Evolutionary conservation across 23 tunicate genomes (phyloP).

Genomic region (Styela clava): DNA sequence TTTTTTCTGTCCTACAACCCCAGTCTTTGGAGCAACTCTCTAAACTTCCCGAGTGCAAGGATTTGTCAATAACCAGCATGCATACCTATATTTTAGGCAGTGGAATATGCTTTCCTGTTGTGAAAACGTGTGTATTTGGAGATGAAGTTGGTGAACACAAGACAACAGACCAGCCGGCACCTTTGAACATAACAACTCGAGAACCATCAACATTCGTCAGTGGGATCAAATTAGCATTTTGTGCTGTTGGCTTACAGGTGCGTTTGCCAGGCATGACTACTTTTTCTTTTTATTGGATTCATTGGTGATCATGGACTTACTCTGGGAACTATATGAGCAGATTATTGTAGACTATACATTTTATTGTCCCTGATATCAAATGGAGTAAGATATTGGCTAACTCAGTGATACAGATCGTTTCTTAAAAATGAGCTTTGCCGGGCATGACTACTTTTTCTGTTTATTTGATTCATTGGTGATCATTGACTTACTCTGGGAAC

Average conservation of each 20-base stretch:
- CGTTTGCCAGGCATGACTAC: neutral
- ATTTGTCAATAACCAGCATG: too few relatives aligned
- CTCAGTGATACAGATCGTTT: too few relatives aligned
- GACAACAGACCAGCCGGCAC: neutral
- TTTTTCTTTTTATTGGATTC: neutral
- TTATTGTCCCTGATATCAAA: too few relatives aligned
- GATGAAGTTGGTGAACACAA: slow-evolving; percentile 20
- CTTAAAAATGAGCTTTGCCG: too few relatives aligned
- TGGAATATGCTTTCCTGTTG: slow-evolving; percentile 50
- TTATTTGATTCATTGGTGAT: too few relatives aligned
- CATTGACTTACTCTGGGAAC: too few relatives aligned
- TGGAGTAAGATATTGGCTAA: too few relatives aligned
- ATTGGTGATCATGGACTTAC: neutral
- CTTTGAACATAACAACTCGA: neutral
- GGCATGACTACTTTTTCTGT: too few relatives aligned
- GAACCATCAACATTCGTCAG: slow-evolving; percentile 6
- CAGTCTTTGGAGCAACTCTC: too few relatives aligned
- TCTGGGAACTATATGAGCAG: neutral
- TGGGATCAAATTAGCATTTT: slow-evolving; percentile 39
- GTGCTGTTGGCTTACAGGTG: slow-evolving; percentile 84
- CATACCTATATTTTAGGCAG: slow-evolving; percentile 37
- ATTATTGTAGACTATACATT: too few relatives aligned
- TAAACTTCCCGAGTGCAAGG: too few relatives aligned
- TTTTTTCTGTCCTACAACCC: too few relatives aligned
- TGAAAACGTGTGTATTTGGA: slow-evolving; percentile 54